These are phyloP conservation scores for Pantherophis guttatus DNA, from an alignment of 2,113 vertebrate genomes.

Conservation along the genomic window DNA sequence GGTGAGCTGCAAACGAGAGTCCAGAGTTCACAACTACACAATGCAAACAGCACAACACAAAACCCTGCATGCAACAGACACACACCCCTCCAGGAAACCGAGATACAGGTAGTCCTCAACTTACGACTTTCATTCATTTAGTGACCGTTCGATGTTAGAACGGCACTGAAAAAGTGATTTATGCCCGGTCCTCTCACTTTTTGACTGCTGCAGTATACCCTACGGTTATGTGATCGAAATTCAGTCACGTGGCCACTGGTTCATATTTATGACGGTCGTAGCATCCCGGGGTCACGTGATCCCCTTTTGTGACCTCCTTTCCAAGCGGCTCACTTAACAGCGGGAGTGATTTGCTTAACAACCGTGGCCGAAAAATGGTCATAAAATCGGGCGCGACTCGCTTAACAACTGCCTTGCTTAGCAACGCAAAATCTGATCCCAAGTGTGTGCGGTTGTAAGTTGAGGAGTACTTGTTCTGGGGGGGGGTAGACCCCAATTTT, in stretches of 20 bases:
- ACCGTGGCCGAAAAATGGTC: too few relatives aligned
- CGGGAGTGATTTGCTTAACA: not conserved
- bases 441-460: accelerated
- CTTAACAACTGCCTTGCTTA: not conserved
- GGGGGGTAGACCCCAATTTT: not conserved
- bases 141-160: not conserved
- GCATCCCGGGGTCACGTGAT: not conserved
- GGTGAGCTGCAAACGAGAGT: not conserved
- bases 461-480: not conserved
- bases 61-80: not conserved
- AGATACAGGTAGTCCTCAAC: not conserved
- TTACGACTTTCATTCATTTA: not conserved
- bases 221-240: not conserved
- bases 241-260: accelerated
- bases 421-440: not conserved
- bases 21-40: not conserved
- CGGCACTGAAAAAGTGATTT: not conserved
- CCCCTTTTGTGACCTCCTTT: not conserved
- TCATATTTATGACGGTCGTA: not conserved
- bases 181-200: not conserved
- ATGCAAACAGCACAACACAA: not conserved
- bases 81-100: not conserved
- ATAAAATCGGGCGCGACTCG: accelerated
- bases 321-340: not conserved
- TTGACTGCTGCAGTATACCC: not conserved